Percentiles rank a stretch among this genome's conserved stretches.
These are phyloP conservation scores for Dysdera silvatica DNA, from an alignment of 1,140 invertebrate genomes.

Conservation along the genomic window DNA sequence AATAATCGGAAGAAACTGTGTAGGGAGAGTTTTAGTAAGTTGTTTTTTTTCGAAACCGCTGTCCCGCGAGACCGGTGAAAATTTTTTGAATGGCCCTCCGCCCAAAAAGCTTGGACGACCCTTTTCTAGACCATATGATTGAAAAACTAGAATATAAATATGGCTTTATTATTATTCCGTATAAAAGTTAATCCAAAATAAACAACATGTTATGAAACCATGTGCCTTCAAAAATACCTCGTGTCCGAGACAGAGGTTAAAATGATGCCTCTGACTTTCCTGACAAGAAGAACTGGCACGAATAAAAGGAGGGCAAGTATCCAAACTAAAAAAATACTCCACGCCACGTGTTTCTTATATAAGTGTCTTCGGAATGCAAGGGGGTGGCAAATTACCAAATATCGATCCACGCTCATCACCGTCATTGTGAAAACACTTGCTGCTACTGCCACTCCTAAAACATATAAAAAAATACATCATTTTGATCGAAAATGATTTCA, in stretches of 20 bases:
- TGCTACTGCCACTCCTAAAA: constrained; percentile 61
- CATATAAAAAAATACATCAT: too few relatives aligned
- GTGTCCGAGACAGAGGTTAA: constrained; percentile 35
- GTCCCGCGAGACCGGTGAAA: too few relatives aligned
- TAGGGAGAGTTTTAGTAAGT: too few relatives aligned
- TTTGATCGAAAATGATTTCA: too few relatives aligned
- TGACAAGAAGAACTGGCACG: constrained; percentile 54
- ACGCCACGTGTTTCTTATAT: constrained; percentile 55
- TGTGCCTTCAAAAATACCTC: constrained; percentile 5
- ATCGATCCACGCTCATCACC: constrained; percentile 64
- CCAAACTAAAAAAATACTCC: constrained; percentile 56
- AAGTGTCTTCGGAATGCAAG: constrained; percentile 58
- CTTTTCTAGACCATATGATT: too few relatives aligned
- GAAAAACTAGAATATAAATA: too few relatives aligned
- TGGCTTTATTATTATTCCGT: too few relatives aligned
- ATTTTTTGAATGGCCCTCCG: too few relatives aligned
- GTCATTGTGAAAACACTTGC: constrained; percentile 69
- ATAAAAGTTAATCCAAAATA: too few relatives aligned
- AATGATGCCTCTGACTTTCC: constrained; percentile 44
- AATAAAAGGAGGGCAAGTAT: constrained; percentile 57
- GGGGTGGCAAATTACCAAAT: constrained; percentile 62
- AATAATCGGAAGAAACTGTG: too few relatives aligned
- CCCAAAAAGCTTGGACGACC: too few relatives aligned
- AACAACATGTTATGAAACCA: neutral
- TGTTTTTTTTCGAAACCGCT: too few relatives aligned